phyloP scores from a whole-genome alignment of 2,888 invertebrate genomes.

The Drosophila putrida region DNA sequence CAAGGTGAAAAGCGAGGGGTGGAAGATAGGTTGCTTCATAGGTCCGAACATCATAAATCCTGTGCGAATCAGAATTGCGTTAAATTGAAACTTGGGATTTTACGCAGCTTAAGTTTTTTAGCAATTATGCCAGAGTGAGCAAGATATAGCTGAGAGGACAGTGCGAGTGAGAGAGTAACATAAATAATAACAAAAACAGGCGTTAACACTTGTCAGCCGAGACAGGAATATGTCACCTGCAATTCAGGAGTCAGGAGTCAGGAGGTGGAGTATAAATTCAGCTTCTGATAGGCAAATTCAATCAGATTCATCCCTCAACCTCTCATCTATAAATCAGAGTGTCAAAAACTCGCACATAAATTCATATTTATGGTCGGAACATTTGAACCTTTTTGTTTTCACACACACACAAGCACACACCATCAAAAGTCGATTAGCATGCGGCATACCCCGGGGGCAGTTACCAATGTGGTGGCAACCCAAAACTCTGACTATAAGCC shows the following conservation, averaged over 20 bases:
- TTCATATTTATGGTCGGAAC: constrained; percentile 83
- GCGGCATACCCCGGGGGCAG: constrained; percentile 49
- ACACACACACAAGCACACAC: constrained; percentile 51
- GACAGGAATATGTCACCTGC: constrained; percentile 76
- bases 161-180: constrained; percentile 16
- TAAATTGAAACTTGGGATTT: constrained; percentile 86
- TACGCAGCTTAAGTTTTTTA: constrained; percentile 85
- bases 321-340: constrained; percentile 72
- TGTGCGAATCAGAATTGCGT: constrained; percentile 83
- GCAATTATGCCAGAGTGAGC: constrained; percentile 69
- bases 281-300: constrained; percentile 60
- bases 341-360: constrained; percentile 76
- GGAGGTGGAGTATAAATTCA: not conserved
- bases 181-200: constrained; percentile 59
- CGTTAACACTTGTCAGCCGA: constrained; percentile 72
- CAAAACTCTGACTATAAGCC: constrained; percentile 47
- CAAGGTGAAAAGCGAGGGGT: not conserved
- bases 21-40: constrained; percentile 7
- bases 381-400: constrained; percentile 83
- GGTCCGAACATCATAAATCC: constrained; percentile 48
- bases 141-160: not conserved
- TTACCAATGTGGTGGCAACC: constrained; percentile 29
- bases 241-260: constrained; percentile 6
- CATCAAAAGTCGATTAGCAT: constrained; percentile 82
- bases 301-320: constrained; percentile 45